Evolutionary conservation across 1,140 invertebrate species (phyloP).

Genomic region (Lysiphlebus fabarum): DNA sequence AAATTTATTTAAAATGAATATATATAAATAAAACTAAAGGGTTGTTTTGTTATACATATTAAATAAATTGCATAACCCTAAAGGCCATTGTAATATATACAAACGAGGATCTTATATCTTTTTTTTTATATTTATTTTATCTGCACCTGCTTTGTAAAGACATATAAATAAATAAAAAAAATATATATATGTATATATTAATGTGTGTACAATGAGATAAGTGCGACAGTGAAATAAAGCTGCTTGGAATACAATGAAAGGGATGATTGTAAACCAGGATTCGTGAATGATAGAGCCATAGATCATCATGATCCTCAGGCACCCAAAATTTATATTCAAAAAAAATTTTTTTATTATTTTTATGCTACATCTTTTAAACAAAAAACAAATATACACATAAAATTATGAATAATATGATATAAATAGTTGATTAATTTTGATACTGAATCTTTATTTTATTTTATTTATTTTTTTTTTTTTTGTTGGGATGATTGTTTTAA

Average conservation of each 20-base stretch:
- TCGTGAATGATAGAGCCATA: conserved; percentile 47
- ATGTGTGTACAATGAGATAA: conserved; percentile 3
- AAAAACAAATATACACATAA: background rate
- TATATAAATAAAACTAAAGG: background rate
- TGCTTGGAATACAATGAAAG: conserved; percentile 41
- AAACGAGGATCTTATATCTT: conserved; percentile 16
- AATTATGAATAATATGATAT: background rate
- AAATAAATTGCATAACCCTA: conserved; percentile 26
- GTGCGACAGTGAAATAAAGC: conserved; percentile 34
- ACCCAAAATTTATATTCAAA: conserved; percentile 4
- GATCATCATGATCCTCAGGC: conserved; percentile 36
- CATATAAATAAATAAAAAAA: conserved; percentile 11
- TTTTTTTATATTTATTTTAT: conserved; percentile 14
- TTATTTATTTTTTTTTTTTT: too few species aligned
- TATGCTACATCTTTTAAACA: conserved; percentile 9
- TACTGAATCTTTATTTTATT: too few species aligned
- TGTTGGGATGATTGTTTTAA: background rate
- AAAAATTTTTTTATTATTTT: conserved; percentile 7
- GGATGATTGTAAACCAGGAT: conserved; percentile 42
- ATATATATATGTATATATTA: background rate
- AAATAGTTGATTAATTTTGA: too few species aligned
- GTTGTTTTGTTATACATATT: conserved; percentile 1
- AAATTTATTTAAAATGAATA: background rate
- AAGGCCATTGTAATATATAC: conserved; percentile 16
- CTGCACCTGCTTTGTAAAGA: conserved; percentile 20